These are phyloP conservation scores for Seira sanloemensis DNA, from an alignment of 2,888 invertebrate genomes.

Conservation along the genomic window DNA sequence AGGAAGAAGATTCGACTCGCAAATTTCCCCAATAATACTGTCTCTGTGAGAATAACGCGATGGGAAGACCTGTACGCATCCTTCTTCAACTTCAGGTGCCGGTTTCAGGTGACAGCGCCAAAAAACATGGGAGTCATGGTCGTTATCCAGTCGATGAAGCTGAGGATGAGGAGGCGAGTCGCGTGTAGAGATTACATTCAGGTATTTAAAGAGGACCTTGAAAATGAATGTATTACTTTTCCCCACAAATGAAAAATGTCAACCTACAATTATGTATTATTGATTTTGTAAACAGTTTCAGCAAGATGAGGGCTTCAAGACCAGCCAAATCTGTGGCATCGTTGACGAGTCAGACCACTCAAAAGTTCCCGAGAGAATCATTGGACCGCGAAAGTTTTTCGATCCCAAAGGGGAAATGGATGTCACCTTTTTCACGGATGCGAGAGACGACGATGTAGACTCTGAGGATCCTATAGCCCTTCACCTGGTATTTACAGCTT, in stretches of 20 bases:
- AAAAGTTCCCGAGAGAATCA: conserved; percentile 46
- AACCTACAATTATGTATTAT: no score
- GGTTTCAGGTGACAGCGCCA: conserved; percentile 71
- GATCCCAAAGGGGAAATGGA: conserved; percentile 66
- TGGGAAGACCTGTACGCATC: conserved; percentile 68
- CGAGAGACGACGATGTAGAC: conserved; percentile 59
- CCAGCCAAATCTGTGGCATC: conserved; percentile 63
- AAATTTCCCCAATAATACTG: conserved; percentile 72
- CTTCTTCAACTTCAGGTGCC: conserved; percentile 69
- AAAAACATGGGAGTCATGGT: conserved; percentile 72
- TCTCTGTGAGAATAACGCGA: conserved; percentile 70
- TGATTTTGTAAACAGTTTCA: conserved; percentile 48
- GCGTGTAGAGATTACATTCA: conserved; percentile 68
- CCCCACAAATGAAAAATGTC: no score
- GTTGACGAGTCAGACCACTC: conserved; percentile 43
- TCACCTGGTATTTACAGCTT: conserved; percentile 66
- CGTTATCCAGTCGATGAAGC: conserved; percentile 63
- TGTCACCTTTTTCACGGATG: conserved; percentile 67
- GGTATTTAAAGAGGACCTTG: conserved; percentile 29
- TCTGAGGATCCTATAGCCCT: conserved; percentile 49
- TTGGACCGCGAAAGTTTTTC: conserved; percentile 64
- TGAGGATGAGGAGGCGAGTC: conserved; percentile 51
- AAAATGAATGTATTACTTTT: not conserved
- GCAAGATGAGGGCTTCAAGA: conserved; percentile 63
- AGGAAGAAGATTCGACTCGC: conserved; percentile 70